Percentiles rank a stretch among this genome's conserved stretches.
Evolutionary conservation across 2,113 vertebrate genomes (phyloP).

Genomic region (Bolborhynchus lineola): DNA sequence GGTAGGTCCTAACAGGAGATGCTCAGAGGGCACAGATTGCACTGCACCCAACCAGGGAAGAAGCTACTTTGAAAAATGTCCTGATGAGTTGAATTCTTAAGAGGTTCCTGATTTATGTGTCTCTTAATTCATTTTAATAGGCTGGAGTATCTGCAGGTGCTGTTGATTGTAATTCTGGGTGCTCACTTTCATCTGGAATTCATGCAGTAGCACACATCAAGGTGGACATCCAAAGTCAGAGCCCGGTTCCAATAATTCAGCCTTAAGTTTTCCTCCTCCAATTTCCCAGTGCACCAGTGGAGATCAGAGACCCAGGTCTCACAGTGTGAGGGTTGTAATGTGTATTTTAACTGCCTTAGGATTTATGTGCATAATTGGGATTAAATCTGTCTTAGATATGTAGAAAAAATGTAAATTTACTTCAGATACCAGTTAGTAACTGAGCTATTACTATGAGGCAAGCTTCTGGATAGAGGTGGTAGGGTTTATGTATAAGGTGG

Average conservation of each 20-base stretch:
- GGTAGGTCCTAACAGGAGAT: background rate
- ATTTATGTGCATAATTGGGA: background rate
- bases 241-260: constrained; percentile 12
- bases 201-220: background rate
- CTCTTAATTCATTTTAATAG: constrained; percentile 47
- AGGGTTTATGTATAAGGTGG: background rate
- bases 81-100: background rate
- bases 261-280: constrained; percentile 1
- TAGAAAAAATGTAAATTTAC: background rate
- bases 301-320: background rate
- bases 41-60: background rate
- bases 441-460: background rate
- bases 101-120: constrained; percentile 38
- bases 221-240: constrained; percentile 35
- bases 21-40: background rate
- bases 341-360: background rate
- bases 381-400: background rate
- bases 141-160: constrained; percentile 19
- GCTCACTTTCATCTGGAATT: constrained; percentile 12
- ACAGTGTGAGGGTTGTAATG: background rate
- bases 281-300: background rate
- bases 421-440: background rate
- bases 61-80: background rate
- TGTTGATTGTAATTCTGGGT: constrained; percentile 31
- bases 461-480: background rate